A percentile compares a stretch with the other conserved stretches of the same genome.
phyloP scores from a whole-genome alignment of 1,140 invertebrate species.

The Mactra quadrangularis region DNA sequence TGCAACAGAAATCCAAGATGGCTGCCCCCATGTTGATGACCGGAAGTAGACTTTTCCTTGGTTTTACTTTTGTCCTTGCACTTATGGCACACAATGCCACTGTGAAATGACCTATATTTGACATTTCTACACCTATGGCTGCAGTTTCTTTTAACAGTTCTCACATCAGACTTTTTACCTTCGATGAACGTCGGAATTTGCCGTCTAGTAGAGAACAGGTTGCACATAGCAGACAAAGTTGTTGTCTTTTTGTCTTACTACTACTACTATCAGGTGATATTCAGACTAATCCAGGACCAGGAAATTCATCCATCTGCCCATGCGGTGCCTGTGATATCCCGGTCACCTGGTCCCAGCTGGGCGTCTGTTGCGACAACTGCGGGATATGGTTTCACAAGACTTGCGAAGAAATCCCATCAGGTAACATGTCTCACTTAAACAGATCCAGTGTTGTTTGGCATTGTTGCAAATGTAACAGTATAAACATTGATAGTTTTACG shows the following conservation, averaged over 20 bases:
- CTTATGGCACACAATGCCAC: no score
- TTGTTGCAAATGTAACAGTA: constrained; percentile 8
- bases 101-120: no score
- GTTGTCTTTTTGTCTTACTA: not conserved
- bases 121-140: no score
- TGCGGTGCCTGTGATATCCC: not conserved
- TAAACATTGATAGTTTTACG: no score
- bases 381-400: constrained; percentile 19
- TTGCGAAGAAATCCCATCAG: constrained; percentile 4
- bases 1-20: no score
- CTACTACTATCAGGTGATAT: constrained; percentile 7
- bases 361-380: constrained; percentile 12
- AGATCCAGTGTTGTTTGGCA: constrained; percentile 11
- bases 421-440: constrained; percentile 18
- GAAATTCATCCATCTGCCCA: constrained; percentile 22
- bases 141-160: no score
- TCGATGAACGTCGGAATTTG: constrained; percentile 7
- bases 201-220: not conserved
- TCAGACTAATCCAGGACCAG: no score
- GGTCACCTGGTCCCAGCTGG: constrained; percentile 1
- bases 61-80: no score
- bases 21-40: no score
- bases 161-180: not conserved
- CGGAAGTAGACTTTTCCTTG: no score
- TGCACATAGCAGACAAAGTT: not conserved